These are phyloP conservation scores for Apteryx mantelli DNA, from an alignment of 2,113 vertebrate species.

Conservation along the genomic window DNA sequence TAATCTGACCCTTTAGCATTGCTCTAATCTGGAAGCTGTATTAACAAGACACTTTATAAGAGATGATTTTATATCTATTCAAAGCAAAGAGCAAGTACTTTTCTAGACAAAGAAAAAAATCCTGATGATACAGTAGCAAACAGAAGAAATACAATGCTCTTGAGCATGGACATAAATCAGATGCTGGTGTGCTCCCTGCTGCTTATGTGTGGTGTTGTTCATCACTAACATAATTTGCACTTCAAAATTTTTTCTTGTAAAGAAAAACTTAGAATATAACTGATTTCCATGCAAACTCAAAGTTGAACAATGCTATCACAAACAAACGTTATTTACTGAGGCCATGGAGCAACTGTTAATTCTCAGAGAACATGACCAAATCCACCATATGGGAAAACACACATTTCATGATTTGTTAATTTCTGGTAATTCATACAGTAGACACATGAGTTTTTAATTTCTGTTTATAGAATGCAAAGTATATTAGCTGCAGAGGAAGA, in stretches of 20 bases:
- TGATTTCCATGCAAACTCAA: constrained; percentile 4
- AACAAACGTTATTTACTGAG: background rate
- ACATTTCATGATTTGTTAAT: background rate
- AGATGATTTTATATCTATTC: background rate
- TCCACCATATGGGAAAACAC: background rate
- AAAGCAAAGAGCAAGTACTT: constrained; percentile 23
- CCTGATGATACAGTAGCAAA: constrained; percentile 43
- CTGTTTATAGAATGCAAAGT: background rate
- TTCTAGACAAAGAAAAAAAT: constrained; percentile 40
- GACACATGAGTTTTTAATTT: background rate
- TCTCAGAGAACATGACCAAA: background rate
- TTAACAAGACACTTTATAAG: background rate
- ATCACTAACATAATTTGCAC: constrained; percentile 10
- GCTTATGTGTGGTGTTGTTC: constrained; percentile 67
- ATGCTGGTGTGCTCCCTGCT: constrained; percentile 72
- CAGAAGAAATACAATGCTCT: constrained; percentile 16
- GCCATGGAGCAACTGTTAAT: background rate
- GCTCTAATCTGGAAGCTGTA: background rate
- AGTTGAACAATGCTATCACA: background rate
- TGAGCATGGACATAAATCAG: constrained; percentile 62
- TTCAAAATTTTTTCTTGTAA: background rate
- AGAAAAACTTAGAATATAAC: background rate
- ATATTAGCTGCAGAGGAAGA: background rate
- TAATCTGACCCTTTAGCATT: background rate
- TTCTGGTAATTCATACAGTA: background rate